Conservation (phyloP, 2,888 invertebrate genomes). For the Xestia ashworthii region DNA sequence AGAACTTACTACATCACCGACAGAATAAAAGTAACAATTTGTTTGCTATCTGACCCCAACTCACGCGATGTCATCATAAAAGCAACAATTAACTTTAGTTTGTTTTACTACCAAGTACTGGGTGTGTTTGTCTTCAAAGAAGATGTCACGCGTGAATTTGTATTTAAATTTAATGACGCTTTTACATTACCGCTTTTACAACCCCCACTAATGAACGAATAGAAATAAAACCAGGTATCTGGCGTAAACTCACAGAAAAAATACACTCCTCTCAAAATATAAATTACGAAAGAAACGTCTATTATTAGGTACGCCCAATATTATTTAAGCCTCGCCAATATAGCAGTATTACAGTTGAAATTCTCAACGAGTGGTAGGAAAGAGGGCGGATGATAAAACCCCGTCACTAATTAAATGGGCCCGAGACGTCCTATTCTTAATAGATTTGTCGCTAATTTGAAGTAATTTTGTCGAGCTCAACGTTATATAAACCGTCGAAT, state of each 20-base stretch:
- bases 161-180: slow-evolving; percentile 77
- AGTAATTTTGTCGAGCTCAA: slow-evolving; percentile 81
- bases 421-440: slow-evolving; percentile 86
- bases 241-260: slow-evolving; percentile 54
- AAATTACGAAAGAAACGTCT: slow-evolving; percentile 71
- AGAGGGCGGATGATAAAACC: slow-evolving; percentile 88
- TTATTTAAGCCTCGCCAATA: slow-evolving; percentile 87
- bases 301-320: slow-evolving; percentile 79
- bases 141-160: slow-evolving; percentile 80
- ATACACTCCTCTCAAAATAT: slow-evolving; percentile 54
- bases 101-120: slow-evolving; percentile 82
- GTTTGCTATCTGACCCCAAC: slow-evolving; percentile 80
- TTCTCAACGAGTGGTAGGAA: slow-evolving; percentile 83
- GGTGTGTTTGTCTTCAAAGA: slow-evolving; percentile 85
- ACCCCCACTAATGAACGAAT: slow-evolving; percentile 64
- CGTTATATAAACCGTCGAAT: slow-evolving; percentile 80
- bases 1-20: slow-evolving; percentile 47
- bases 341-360: slow-evolving; percentile 83
- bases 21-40: slow-evolving; percentile 79
- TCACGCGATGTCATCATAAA: slow-evolving; percentile 88
- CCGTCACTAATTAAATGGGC: slow-evolving; percentile 89
- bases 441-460: slow-evolving; percentile 89
- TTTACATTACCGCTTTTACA: slow-evolving; percentile 73
- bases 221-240: slow-evolving; percentile 67
- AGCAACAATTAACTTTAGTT: slow-evolving; percentile 86